Conservation (phyloP, 2,888 invertebrate species). For the Dolichomitus sp. region DNA sequence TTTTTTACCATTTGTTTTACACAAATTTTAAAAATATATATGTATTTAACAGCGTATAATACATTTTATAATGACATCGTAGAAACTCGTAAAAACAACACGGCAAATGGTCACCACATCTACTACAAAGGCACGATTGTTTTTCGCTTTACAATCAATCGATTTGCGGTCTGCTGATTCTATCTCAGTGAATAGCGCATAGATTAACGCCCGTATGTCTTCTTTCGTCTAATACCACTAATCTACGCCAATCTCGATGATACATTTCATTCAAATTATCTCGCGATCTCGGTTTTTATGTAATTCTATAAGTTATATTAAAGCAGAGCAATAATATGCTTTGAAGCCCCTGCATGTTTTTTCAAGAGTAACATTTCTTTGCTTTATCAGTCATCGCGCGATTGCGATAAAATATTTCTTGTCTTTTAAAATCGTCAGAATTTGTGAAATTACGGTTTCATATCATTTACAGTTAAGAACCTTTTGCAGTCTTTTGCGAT, state of each 20-base stretch:
- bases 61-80: constrained; percentile 18
- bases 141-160: not conserved
- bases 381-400: constrained; percentile 24
- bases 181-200: not conserved
- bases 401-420: not conserved
- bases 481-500: not conserved
- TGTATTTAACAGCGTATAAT: not conserved
- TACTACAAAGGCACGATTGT: constrained; percentile 39
- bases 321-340: not conserved
- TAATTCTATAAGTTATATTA: no score
- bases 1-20: no score
- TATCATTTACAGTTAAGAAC: not conserved
- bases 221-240: not conserved
- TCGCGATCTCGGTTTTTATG: not conserved
- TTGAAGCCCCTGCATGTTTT: not conserved
- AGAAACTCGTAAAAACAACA: constrained; percentile 36
- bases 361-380: not conserved
- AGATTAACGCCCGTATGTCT: not conserved
- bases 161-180: not conserved
- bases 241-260: not conserved
- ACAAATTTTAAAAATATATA: constrained; percentile 6
- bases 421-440: not conserved
- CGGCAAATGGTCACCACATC: not conserved
- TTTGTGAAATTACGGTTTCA: not conserved
- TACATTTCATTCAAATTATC: constrained; percentile 10